Conservation (phyloP, 2,113 vertebrate genomes). For the Brachyhypopomus occidentalis region DNA sequence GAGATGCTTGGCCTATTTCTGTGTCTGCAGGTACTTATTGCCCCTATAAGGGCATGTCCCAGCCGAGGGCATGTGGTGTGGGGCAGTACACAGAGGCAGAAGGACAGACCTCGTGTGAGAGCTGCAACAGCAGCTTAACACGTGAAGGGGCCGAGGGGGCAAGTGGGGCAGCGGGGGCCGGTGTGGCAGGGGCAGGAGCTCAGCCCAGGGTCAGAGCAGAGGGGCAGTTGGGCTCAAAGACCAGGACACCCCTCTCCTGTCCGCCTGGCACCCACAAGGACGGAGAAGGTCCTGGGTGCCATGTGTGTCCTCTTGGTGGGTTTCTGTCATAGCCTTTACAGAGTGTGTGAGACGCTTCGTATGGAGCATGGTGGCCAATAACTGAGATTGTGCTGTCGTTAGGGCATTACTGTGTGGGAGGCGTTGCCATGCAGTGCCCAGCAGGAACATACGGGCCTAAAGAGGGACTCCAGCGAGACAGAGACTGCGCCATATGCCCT, state of each 20-base stretch:
- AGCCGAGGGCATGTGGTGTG: slow-evolving; percentile 67
- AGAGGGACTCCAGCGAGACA: slow-evolving; percentile 66
- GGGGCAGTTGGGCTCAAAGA: slow-evolving; percentile 49
- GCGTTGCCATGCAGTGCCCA: slow-evolving; percentile 69
- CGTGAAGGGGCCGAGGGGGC: slow-evolving; percentile 54
- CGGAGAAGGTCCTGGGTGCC: slow-evolving; percentile 61
- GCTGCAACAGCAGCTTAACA: slow-evolving; percentile 63
- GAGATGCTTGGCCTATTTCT: slow-evolving; percentile 27
- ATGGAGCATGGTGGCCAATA: not conserved
- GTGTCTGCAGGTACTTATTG: slow-evolving; percentile 69
- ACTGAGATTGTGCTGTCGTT: slow-evolving; percentile 12
- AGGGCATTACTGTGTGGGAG: slow-evolving; percentile 79
- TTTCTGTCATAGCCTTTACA: not conserved
- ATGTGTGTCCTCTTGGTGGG: slow-evolving; percentile 71
- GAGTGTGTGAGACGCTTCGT: not conserved
- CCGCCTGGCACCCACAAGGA: slow-evolving; percentile 70
- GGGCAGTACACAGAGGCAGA: slow-evolving; percentile 61
- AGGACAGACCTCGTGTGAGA: slow-evolving; percentile 68
- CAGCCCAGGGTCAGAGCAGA: slow-evolving; percentile 55
- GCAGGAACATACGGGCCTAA: slow-evolving; percentile 75
- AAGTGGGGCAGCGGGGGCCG: no score
- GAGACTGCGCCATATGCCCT: slow-evolving; percentile 70
- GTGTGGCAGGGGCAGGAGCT: slow-evolving; percentile 29
- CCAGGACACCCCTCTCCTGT: slow-evolving; percentile 61
- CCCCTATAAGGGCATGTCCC: slow-evolving; percentile 66